Evolutionary conservation across 2,113 vertebrate genomes (phyloP), one percentile per base, ranked within the genome.

Genomic region (Thermophis baileyi): DNA sequence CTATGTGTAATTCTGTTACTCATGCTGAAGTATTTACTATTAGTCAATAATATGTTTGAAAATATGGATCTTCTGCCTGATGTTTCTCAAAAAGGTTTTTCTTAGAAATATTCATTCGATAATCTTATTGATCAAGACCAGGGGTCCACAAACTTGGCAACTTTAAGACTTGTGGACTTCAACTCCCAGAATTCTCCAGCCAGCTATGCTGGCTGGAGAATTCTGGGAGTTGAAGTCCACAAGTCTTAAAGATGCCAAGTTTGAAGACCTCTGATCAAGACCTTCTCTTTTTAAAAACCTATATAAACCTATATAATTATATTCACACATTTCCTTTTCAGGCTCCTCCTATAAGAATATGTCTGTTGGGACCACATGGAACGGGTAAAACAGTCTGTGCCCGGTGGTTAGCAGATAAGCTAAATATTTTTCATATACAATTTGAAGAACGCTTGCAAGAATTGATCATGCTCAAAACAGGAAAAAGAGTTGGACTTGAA

Each of bases 381-480:
- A 97, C 98, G 47, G 99, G 99, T 35, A 99, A 99, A 98, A 99
- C 98, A 50, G 91, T 96, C 53, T 97, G 98, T 93, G 98, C 98
- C 44, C 96, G 97, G 91, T 97, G 97, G 97, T 89, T 99, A 87
- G 98, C 99, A 81, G 94, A 98, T 54, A 98, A 98, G 90, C 97
- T 99, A 57, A 98, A 98, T 14, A 96, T 99, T 93, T 99, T 99
- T 94, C 98, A 99, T 91, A 98, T 99, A 96, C 98, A 99, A 16
- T 99, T 99, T 96, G 97, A 98, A 87, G 98, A 99, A 95, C 96
- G 96, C 74, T 97, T 99, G 25, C 99, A 99, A 95, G 98, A 98
- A 97, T 93, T 98, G 92, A 94, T 99, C 94, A 95, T 99, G 93
- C 95, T 97, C 87, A 99, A 99, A 98, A 98, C 98, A 27, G 97